These are phyloP conservation scores for Agriopis marginaria DNA, from an alignment of 2,888 invertebrate genomes.

Conservation along the genomic window DNA sequence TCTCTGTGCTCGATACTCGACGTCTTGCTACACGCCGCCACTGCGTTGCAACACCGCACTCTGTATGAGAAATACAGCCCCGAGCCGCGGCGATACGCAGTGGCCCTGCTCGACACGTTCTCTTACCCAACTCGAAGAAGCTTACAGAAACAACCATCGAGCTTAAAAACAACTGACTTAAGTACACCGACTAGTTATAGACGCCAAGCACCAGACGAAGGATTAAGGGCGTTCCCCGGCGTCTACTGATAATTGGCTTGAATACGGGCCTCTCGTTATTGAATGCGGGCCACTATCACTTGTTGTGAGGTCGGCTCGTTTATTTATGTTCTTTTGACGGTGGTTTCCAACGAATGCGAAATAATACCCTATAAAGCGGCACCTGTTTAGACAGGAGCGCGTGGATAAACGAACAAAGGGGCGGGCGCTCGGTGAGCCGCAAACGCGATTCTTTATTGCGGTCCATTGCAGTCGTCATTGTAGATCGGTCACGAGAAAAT, in stretches of 20 bases:
- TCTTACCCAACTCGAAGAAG: conserved; percentile 74
- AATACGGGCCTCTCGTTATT: conserved; percentile 70
- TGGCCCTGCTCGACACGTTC: conserved; percentile 82
- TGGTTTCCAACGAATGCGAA: conserved; percentile 49
- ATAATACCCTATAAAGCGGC: conserved; percentile 61
- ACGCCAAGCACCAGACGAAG: conserved; percentile 53
- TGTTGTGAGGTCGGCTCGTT: conserved; percentile 46
- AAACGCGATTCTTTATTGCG: conserved; percentile 68
- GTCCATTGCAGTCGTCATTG: conserved; percentile 70
- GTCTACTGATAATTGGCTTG: conserved; percentile 63
- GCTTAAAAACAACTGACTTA: conserved; percentile 41
- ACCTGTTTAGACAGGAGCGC: conserved; percentile 66
- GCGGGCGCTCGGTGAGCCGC: conserved; percentile 58
- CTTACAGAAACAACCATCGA: conserved; percentile 52
- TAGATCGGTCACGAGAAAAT: conserved; percentile 68
- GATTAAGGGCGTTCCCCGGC: conserved; percentile 62
- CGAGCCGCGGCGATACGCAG: conserved; percentile 72
- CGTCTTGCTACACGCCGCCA: conserved; percentile 71
- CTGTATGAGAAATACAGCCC: conserved; percentile 75
- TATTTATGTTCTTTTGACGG: conserved; percentile 47
- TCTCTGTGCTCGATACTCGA: conserved; percentile 71
- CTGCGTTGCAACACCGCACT: conserved; percentile 71
- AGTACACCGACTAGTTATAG: conserved; percentile 35
- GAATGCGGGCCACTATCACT: conserved; percentile 71
- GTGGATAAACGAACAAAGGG: conserved; percentile 68